Conservation (phyloP, 2,888 invertebrate genomes). For the Agriopis marginaria region DNA sequence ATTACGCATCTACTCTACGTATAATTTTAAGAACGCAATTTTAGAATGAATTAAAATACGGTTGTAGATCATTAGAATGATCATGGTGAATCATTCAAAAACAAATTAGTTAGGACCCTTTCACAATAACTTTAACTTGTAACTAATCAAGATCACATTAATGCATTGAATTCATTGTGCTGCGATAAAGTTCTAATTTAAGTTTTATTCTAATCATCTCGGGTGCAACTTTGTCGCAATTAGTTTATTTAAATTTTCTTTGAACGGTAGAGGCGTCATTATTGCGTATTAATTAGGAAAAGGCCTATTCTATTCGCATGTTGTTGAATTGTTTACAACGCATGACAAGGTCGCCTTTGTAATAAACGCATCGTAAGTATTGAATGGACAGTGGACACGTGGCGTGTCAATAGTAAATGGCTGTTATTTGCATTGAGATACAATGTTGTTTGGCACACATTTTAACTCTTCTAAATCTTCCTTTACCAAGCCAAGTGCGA, state of each 20-base stretch:
- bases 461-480: not conserved
- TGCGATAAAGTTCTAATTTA: slow-evolving; percentile 8
- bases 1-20: too few relatives aligned
- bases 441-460: not conserved
- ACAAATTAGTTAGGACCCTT: slow-evolving; percentile 4
- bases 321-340: slow-evolving; percentile 14
- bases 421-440: not conserved
- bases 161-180: slow-evolving; percentile 2
- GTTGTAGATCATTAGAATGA: not conserved
- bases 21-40: not conserved
- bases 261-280: slow-evolving; percentile 1
- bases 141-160: slow-evolving; percentile 5
- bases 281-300: not conserved
- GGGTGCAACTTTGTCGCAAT: slow-evolving; percentile 12
- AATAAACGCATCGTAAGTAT: slow-evolving; percentile 13
- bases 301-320: not conserved
- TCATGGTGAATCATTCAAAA: slow-evolving; percentile 10
- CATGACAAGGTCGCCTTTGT: slow-evolving; percentile 26
- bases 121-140: not conserved
- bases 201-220: not conserved
- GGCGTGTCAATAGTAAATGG: slow-evolving; percentile 17
- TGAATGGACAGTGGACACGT: slow-evolving; percentile 23
- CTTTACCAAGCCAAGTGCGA: not conserved
- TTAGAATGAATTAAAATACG: not conserved
- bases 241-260: not conserved